Evolutionary conservation across 2,888 invertebrate species (phyloP).

Genomic region (Criorhina ranunculi): DNA sequence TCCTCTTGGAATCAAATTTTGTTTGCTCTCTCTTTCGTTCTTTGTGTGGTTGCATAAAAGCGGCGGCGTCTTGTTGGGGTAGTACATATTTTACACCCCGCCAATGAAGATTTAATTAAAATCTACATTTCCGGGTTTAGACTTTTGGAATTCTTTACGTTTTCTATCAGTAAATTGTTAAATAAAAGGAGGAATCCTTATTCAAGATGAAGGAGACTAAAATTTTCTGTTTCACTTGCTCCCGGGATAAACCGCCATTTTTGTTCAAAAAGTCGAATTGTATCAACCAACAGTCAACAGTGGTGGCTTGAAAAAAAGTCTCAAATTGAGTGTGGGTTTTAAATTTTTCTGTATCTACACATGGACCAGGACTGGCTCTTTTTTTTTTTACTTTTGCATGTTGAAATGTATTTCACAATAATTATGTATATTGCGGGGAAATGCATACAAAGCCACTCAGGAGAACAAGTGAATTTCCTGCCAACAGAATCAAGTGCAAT

Average conservation of each 20-base stretch:
- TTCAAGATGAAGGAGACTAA: neutral
- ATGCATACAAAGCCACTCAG: no score
- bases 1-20: neutral
- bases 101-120: conserved; percentile 14
- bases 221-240: conserved; percentile 1
- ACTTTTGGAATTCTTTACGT: no score
- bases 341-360: no score
- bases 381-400: neutral
- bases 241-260: conserved; percentile 67
- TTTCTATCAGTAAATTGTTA: neutral
- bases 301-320: conserved; percentile 38
- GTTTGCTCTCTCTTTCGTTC: neutral
- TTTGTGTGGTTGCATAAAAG: conserved; percentile 70
- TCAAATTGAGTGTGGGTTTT: neutral
- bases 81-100: conserved; percentile 49
- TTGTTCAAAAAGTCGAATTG: conserved; percentile 52
- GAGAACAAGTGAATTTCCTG: no score
- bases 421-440: neutral
- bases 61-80: conserved; percentile 64
- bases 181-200: neutral
- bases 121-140: neutral
- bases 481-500: no score
- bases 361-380: neutral
- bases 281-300: conserved; percentile 56
- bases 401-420: neutral